phyloP scores from a whole-genome alignment of 2,797 vertebrate genomes.

The Periparus ater region DNA sequence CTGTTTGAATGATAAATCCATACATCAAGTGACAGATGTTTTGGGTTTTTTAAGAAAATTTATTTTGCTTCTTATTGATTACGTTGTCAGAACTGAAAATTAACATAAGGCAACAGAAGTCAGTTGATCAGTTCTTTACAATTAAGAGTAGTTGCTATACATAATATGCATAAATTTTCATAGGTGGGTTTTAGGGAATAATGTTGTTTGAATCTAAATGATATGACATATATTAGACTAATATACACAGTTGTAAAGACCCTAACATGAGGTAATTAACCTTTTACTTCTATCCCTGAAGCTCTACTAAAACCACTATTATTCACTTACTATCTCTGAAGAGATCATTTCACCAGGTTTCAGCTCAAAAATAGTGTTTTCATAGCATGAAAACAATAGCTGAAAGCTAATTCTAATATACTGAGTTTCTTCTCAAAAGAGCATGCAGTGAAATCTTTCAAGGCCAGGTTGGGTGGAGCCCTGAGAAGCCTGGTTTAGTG shows the following conservation, averaged over 20 bases:
- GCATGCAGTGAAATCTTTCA: neutral
- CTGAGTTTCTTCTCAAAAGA: neutral
- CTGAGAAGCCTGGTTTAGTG: neutral
- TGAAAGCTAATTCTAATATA: neutral
- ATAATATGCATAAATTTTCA: neutral
- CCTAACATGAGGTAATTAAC: neutral
- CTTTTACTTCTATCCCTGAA: neutral
- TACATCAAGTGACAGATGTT: neutral
- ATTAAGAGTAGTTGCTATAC: neutral
- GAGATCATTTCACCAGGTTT: neutral
- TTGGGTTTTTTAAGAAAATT: neutral
- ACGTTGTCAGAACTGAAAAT: neutral
- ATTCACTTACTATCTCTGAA: neutral
- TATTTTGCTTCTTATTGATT: neutral
- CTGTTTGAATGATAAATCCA: neutral
- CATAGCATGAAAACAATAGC: neutral
- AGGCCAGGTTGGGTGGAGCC: neutral
- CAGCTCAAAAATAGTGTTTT: neutral
- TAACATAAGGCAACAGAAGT: neutral
- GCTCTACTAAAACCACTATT: neutral
- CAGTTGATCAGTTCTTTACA: neutral
- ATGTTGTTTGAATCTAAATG: neutral
- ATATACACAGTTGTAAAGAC: neutral
- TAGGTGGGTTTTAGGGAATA: neutral
- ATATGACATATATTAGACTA: neutral